phyloP scores from a whole-genome alignment of 2,113 vertebrate species.

The Sinosuthora webbiana region DNA sequence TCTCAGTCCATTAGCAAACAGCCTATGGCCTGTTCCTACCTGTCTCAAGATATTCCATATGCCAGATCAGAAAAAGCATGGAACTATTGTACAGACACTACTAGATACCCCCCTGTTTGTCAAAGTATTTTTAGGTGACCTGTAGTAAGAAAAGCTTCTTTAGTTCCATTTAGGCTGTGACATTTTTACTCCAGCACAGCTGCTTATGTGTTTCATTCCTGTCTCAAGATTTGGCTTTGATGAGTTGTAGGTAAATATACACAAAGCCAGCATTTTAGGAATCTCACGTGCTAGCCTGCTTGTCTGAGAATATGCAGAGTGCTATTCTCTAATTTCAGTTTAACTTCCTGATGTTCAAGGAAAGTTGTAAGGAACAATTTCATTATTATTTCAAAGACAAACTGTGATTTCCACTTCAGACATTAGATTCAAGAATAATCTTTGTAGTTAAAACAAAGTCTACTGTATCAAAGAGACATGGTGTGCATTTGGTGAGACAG shows the following conservation, averaged over 20 bases:
- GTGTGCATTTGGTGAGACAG: background rate
- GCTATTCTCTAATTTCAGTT: background rate
- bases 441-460: background rate
- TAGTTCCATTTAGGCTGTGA: background rate
- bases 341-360: background rate
- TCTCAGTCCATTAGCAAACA: background rate
- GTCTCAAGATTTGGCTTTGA: background rate
- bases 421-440: background rate
- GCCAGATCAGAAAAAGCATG: background rate
- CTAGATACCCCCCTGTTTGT: background rate
- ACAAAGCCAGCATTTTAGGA: background rate
- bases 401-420: background rate
- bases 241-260: background rate
- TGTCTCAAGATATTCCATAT: background rate
- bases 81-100: background rate
- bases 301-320: background rate
- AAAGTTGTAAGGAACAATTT: background rate
- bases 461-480: background rate
- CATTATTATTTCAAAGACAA: background rate
- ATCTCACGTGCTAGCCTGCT: background rate
- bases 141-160: background rate
- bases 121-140: background rate
- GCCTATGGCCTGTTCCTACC: background rate
- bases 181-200: background rate
- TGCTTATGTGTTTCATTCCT: background rate